Evolutionary conservation across 2,888 invertebrate species (phyloP).

Genomic region (Spialia ferax): DNA sequence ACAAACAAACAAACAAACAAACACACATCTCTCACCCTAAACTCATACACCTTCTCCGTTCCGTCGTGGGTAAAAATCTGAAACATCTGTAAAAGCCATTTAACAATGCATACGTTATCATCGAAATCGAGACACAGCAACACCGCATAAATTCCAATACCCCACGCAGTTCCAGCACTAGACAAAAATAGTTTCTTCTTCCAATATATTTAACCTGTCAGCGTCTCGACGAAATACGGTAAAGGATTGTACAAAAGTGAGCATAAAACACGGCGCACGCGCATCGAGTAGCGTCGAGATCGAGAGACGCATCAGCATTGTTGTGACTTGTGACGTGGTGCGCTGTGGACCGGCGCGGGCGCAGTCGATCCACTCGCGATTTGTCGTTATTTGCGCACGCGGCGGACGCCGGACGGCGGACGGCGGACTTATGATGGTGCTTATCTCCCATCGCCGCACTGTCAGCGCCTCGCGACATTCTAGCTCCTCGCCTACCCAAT

Average conservation of each 20-base stretch:
- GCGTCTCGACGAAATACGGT: conserved; percentile 70
- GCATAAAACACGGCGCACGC: conserved; percentile 76
- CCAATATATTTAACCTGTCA: conserved; percentile 79
- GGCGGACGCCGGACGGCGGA: conserved; percentile 46
- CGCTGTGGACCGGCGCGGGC: conserved; percentile 36
- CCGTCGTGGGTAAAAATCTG: too few relatives aligned
- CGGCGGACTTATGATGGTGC: conserved; percentile 72
- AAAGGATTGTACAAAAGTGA: conserved; percentile 77
- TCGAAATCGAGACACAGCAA: conserved; percentile 23
- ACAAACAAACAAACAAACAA: too few relatives aligned
- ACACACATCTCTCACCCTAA: too few relatives aligned
- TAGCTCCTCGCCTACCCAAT: conserved; percentile 59
- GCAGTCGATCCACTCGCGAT: conserved; percentile 70
- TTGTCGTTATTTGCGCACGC: conserved; percentile 79
- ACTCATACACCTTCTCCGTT: too few relatives aligned
- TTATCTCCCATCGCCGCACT: conserved; percentile 78
- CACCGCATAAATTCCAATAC: conserved; percentile 50
- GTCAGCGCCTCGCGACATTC: conserved; percentile 67
- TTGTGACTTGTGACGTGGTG: conserved; percentile 39
- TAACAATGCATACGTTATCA: conserved; percentile 28
- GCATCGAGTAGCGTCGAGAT: conserved; percentile 70
- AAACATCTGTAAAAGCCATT: conserved; percentile 30
- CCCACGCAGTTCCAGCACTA: conserved; percentile 79
- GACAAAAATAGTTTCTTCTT: conserved; percentile 80
- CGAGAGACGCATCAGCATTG: conserved; percentile 66